Conservation (phyloP, 2,797 vertebrate genomes). For the Tapirus indicus region DNA sequence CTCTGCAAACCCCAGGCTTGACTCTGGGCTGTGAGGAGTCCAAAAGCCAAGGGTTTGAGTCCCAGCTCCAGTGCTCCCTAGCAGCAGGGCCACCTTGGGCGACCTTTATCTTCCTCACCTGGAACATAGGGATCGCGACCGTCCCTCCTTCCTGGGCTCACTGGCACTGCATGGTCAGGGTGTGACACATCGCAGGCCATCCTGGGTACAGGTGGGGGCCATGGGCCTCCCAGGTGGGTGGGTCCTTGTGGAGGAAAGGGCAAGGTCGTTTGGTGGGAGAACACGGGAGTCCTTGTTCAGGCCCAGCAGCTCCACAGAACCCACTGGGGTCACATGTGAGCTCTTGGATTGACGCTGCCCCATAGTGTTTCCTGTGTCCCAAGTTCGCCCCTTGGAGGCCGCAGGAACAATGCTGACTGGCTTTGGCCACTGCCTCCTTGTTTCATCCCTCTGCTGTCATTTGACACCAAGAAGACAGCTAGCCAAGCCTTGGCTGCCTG, state of each 20-base stretch:
- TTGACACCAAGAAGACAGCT: background rate
- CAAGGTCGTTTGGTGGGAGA: rapidly evolving
- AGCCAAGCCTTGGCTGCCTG: background rate
- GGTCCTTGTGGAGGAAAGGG: background rate
- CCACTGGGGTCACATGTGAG: background rate
- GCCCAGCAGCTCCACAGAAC: background rate
- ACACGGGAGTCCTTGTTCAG: background rate
- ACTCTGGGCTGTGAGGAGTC: background rate
- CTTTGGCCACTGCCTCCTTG: background rate
- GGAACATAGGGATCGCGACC: background rate
- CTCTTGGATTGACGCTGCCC: background rate
- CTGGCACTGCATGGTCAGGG: rapidly evolving
- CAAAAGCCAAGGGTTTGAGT: background rate
- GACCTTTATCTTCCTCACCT: background rate
- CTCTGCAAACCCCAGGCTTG: background rate
- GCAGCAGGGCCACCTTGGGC: background rate
- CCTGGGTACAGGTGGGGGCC: background rate
- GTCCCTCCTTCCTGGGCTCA: background rate
- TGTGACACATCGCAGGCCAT: background rate
- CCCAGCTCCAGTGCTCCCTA: background rate
- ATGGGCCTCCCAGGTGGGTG: background rate
- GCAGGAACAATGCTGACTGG: background rate
- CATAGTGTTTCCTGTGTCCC: background rate
- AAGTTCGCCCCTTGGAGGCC: background rate
- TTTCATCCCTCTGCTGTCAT: background rate